These are phyloP conservation scores for Mesopsocus fuscifrons DNA, from an alignment of 2,888 invertebrate genomes.

Conservation along the genomic window DNA sequence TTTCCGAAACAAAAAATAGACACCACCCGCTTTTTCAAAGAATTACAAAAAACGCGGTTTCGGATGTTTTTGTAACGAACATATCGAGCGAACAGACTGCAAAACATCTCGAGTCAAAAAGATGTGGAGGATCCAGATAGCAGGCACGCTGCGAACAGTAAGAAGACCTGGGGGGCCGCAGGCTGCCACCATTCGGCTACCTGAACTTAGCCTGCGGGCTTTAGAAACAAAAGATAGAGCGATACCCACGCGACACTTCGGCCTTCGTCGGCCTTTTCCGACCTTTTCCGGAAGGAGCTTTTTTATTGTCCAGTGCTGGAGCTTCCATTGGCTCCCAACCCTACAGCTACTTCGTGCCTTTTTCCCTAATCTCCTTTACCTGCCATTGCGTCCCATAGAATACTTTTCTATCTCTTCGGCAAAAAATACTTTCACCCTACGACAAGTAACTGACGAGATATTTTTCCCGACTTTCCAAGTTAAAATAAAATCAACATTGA, in stretches of 20 bases:
- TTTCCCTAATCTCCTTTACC: neutral
- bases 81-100: slow-evolving; percentile 9
- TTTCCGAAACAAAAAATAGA: slow-evolving; percentile 6
- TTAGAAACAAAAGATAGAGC: slow-evolving; percentile 9
- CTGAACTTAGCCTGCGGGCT: neutral
- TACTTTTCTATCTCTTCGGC: no score
- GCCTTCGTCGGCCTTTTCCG: neutral
- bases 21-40: slow-evolving; percentile 1
- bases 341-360: neutral
- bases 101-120: slow-evolving; percentile 9
- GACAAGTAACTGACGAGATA: no score
- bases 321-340: slow-evolving; percentile 7
- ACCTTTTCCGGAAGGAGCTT: neutral
- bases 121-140: slow-evolving; percentile 7
- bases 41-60: slow-evolving; percentile 7
- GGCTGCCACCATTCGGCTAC: neutral
- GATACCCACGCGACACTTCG: slow-evolving; percentile 10
- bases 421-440: no score
- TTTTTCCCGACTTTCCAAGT: no score
- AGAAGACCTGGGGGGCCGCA: neutral
- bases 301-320: slow-evolving; percentile 5
- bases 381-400: no score
- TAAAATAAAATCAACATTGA: no score
- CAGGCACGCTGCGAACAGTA: neutral
- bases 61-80: slow-evolving; percentile 7